phyloP scores from a whole-genome alignment of 2,113 vertebrate genomes.

The Pollimyrus isidori region DNA sequence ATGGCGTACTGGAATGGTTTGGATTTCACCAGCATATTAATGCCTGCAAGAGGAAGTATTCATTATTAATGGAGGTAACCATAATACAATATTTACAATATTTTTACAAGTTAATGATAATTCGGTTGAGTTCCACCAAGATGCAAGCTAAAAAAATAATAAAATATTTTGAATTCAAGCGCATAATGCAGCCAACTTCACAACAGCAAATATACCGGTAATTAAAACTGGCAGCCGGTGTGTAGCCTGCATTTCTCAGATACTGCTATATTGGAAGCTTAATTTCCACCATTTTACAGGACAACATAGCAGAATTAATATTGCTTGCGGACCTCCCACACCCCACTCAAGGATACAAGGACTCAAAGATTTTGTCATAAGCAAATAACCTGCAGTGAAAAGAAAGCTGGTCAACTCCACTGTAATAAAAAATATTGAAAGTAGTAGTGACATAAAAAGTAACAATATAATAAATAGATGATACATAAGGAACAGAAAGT shows the following conservation, averaged over 20 bases:
- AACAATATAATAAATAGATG: not conserved
- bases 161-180: not conserved
- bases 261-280: not conserved
- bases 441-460: not conserved
- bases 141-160: not conserved
- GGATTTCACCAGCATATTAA: conserved; percentile 92
- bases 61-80: not conserved
- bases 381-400: not conserved
- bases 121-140: not conserved
- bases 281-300: not conserved
- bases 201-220: not conserved
- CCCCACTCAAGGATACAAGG: not conserved
- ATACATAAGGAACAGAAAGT: not conserved
- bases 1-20: conserved; percentile 86
- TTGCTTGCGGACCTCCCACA: not conserved
- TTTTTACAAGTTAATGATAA: not conserved
- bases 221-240: not conserved
- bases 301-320: not conserved
- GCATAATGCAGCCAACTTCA: not conserved
- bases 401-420: not conserved
- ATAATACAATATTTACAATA: not conserved
- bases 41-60: conserved; percentile 60
- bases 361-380: not conserved
- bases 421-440: not conserved
- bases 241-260: not conserved